Evolutionary conservation across 2,888 invertebrate genomes (phyloP), one percentile per base, ranked within the genome.

Genomic region (Limnephilus auricula): DNA sequence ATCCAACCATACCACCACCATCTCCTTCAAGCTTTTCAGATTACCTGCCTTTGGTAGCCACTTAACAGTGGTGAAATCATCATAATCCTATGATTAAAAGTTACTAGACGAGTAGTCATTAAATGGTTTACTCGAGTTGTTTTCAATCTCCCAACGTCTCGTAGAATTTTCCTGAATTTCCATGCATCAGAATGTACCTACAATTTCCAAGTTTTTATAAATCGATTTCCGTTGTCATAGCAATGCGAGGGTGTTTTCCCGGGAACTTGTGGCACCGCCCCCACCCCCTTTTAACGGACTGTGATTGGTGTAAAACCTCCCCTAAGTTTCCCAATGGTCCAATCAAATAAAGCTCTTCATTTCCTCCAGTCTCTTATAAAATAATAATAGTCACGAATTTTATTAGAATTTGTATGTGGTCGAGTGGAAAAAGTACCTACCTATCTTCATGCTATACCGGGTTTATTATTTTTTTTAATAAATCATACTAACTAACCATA

Each of bases 301-400:
- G 85, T 85, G 90, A 90, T 90, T 90, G 85, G 90, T 85, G 37
- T 78, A 85, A 79, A 85, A 37, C 84, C 65, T n/a, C 85, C 90
- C 90, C 34, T 31, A 40, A n/a, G 13, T 32, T 37, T 30, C 40
- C 90, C 31, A 85, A 85, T 90, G 90, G 90, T 34, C 82, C 30
- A 85, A 78, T 25, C 18, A 65, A 65, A 25, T 65, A 65, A 65
- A 65, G 65, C 65, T 9, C n/a, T 9, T 65, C 25, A 6, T 79
- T 85, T 85, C 90, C 83, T 82, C 45, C 50, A 89, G 10, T 89
- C 31, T 6, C 32, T 50, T 45, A 15, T 45, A 65, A 65, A 65
- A 25, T 18, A 65, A 65, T 25, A 65, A 25, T 65, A 65, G 65
- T 25, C 25, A 65, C 1, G 6, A 25, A 6, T n/a, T n/a, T 65